Base-by-base conservation (phyloP, 2,888 invertebrate genomes). In the Diloba caeruleocephala region DNA sequence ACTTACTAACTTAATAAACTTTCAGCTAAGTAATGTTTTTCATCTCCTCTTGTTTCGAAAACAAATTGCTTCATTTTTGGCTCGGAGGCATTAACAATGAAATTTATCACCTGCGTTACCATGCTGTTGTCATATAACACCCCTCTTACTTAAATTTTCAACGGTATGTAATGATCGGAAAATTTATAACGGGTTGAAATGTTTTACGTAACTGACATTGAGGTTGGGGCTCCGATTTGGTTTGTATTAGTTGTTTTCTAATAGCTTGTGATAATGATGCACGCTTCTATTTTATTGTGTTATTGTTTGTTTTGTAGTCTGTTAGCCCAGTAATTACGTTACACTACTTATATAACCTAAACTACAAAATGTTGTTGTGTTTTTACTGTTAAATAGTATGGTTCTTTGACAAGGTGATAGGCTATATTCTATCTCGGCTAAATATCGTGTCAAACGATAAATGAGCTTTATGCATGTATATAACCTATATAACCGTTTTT, bases 41-140 rank as follows among this genome's bases (percentile, higher is more conserved):
- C 90, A 90, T 92, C 89, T 91, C 90, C 89, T 84, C 80, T 81
- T 87, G 84, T 85, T 86, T 82, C 77, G 78, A 56, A 78, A 89
- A 92, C 88, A 89, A 90, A 91, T 91, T 90, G 84, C 89, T 90
- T 89, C 82, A 89, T 89, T 89, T 91, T 88, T 90, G 85, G 85
- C 82, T 71, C 78, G 77, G 71, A 73, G 76, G 81, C 80, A 85
- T 89, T 88, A 87, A 84, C 82, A 85, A 78, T 79, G 80, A 82
- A 82, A 89, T 90, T 88, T 89, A 89, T 90, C 82, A 89, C 85
- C 84, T 82, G 83, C 70, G 79, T 82, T 82, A 77, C 78, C 75
- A 70, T 74, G 73, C 71, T 78, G 77, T 71, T 78, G 81, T 78
- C 81, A 81, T 81, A 85, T 80, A 78, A 68, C 58, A 74, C 63